Evolutionary conservation across 2,888 invertebrate genomes (phyloP).

Genomic region (Octonoba sinensis): DNA sequence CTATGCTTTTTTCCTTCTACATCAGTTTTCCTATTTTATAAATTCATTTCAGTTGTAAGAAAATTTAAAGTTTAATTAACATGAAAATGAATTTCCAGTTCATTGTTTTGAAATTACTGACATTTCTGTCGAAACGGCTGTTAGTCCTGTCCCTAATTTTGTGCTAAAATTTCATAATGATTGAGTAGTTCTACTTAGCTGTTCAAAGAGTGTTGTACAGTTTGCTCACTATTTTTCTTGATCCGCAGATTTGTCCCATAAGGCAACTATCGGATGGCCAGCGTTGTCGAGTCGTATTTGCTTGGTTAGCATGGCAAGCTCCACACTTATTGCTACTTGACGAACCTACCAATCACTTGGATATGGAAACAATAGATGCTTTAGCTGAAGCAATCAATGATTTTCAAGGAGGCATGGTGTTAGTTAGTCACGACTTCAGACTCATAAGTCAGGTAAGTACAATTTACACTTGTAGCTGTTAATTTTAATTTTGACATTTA

Average conservation of each 20-base stretch:
- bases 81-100: too few species aligned
- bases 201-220: neutral
- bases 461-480: neutral
- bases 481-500: too few species aligned
- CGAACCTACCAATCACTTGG: slow-evolving; percentile 93
- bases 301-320: slow-evolving; percentile 97
- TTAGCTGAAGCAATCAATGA: slow-evolving; percentile 97
- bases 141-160: too few species aligned
- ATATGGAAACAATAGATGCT: slow-evolving; percentile 98
- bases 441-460: slow-evolving; percentile 91
- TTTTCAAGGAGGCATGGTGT: slow-evolving; percentile 91
- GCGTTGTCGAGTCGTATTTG: slow-evolving; percentile 97
- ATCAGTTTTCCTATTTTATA: too few species aligned
- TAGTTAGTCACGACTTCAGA: slow-evolving; percentile 99
- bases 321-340: slow-evolving; percentile 86
- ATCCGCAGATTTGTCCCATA: slow-evolving; percentile 86
- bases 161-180: neutral
- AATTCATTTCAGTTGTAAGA: too few species aligned
- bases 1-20: too few species aligned
- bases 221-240: too few species aligned
- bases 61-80: too few species aligned
- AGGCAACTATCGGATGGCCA: slow-evolving; percentile 97
- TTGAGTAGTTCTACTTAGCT: neutral
- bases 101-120: too few species aligned
- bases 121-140: too few species aligned